Conservation (phyloP, 2,888 invertebrate genomes). For the Kuschelorhynchus macadamiae region DNA sequence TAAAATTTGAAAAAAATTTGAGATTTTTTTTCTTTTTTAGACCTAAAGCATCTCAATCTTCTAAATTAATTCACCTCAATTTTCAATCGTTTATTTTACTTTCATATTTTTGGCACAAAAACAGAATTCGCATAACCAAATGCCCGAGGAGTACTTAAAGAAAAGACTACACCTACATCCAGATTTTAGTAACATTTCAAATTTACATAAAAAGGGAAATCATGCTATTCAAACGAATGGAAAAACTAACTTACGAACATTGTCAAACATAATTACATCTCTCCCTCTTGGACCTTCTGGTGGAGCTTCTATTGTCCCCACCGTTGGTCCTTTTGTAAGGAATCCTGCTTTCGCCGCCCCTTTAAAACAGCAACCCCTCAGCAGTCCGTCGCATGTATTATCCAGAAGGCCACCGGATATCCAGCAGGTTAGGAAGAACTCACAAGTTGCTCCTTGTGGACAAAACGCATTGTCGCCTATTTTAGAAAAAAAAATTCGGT, state of each 20-base stretch:
- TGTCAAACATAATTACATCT: slow-evolving; percentile 72
- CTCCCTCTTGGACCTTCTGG: slow-evolving; percentile 72
- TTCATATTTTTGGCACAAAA: too few species aligned
- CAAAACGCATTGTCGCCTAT: slow-evolving; percentile 64
- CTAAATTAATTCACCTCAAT: too few species aligned
- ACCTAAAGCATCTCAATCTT: too few species aligned
- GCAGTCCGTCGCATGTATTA: slow-evolving; percentile 81
- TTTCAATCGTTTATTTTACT: too few species aligned
- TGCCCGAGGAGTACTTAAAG: neutral
- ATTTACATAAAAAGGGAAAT: slow-evolving; percentile 23
- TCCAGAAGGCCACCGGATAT: slow-evolving; percentile 89
- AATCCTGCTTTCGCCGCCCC: slow-evolving; percentile 72
- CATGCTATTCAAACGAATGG: slow-evolving; percentile 39
- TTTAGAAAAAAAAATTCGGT: slow-evolving; percentile 6
- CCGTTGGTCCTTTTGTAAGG: slow-evolving; percentile 74
- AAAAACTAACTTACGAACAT: slow-evolving; percentile 63
- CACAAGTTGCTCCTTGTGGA: slow-evolving; percentile 84
- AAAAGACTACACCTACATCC: neutral
- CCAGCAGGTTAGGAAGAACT: slow-evolving; percentile 94
- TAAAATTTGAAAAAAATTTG: too few species aligned
- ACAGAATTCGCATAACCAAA: neutral
- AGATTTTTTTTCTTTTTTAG: too few species aligned
- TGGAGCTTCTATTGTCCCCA: slow-evolving; percentile 74
- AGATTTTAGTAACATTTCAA: neutral
- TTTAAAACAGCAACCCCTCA: slow-evolving; percentile 91